A percentile compares a stretch with the other conserved stretches of the same genome.
Evolutionary conservation across 2,888 invertebrate genomes (phyloP).

Genomic region (Euphydryas editha): DNA sequence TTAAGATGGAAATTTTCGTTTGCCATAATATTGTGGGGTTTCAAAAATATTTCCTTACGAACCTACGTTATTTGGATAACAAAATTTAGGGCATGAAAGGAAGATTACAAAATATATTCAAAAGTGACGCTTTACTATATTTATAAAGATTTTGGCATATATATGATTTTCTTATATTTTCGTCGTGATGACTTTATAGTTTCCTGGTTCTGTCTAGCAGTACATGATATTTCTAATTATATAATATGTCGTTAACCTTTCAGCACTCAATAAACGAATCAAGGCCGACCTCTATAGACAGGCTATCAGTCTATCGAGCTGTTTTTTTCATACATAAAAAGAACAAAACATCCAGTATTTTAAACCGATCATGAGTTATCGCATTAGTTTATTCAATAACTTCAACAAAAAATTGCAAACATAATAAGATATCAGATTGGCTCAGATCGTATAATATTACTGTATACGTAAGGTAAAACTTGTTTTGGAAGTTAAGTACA

Average conservation of each 20-base stretch:
- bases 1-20: too few relatives aligned
- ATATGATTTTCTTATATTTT: too few relatives aligned
- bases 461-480: background rate
- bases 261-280: slow-evolving; percentile 27
- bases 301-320: slow-evolving; percentile 17
- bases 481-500: background rate
- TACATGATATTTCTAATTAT: slow-evolving; percentile 4
- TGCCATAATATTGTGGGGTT: too few relatives aligned
- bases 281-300: slow-evolving; percentile 25
- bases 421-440: background rate
- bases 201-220: background rate
- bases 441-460: background rate
- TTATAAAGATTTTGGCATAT: too few relatives aligned
- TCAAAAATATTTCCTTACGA: too few relatives aligned
- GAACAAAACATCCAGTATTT: slow-evolving; percentile 5
- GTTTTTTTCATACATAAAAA: slow-evolving; percentile 19
- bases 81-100: too few relatives aligned
- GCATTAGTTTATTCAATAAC: slow-evolving; percentile 5
- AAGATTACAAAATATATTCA: too few relatives aligned
- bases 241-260: slow-evolving; percentile 24
- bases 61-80: too few relatives aligned
- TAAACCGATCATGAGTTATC: slow-evolving; percentile 12
- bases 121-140: too few relatives aligned
- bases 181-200: background rate
- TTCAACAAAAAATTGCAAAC: slow-evolving; percentile 5